Evolutionary conservation across 2,888 invertebrate species (phyloP), one percentile per base, ranked within the genome.

Genomic region (Pyrrhosoma nymphula): DNA sequence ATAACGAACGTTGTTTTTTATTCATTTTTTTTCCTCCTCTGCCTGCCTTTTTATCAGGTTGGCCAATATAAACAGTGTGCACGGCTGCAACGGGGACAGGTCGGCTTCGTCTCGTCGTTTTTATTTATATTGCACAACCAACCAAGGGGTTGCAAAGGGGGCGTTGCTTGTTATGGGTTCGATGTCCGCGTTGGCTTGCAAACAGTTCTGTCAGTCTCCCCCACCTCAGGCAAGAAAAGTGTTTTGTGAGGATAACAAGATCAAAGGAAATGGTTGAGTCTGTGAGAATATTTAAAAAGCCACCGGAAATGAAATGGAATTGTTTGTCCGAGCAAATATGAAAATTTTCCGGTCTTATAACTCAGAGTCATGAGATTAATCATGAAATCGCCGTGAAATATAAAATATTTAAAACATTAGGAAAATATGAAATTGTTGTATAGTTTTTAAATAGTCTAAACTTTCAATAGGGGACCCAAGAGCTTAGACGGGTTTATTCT

Each of bases 1-100:
- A 47, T 93, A 93, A 93, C 93, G 93, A 93, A 93, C 26, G 47
- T 35, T 26, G 35, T 91, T 91, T 91, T 91, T 63, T 91, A 3
- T 60, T 20, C 16, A 16, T 20, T 60, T 69, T 10, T 35, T 82
- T 3, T 10, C 35, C 82, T 26, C 35, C 82, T 60, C 16, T 35
- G 10, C 82, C 82, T 35, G 3, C 82, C 14, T 35, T 82, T 82
- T 82, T 82, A 82, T 82, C 82, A 82, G 82, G 82, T 35, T 4
- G 30, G 82, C 30, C 82, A 82, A 35, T 82, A 82, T 82, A 60
- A 60, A 60, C 60, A 60, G 2, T 2, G 60, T 60, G 60, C 23
- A 82, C 82, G 26, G 82, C 82, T 30, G 30, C 82, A 82, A 3
- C 35, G 82, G 18, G 82, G 69, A 69, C 69, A 69, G 69, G 14